Percentiles rank a stretch among this genome's conserved stretches.
phyloP scores from a whole-genome alignment of 2,888 invertebrate species.

The Euzophera pinguis region DNA sequence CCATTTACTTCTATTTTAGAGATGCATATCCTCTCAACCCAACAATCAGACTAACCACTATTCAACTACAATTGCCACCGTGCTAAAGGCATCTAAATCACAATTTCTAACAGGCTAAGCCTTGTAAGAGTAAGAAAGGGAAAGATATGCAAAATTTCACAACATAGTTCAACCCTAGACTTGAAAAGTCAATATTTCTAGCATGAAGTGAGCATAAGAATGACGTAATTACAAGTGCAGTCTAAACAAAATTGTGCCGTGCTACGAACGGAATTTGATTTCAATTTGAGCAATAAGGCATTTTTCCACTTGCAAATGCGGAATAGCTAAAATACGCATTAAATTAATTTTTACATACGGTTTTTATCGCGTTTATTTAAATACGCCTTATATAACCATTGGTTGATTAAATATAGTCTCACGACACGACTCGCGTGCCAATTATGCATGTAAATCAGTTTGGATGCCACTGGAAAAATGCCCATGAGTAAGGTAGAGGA shows the following conservation, averaged over 20 bases:
- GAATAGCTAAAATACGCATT: not conserved
- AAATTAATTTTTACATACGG: too few species aligned
- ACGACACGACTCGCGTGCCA: not conserved
- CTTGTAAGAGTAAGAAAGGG: constrained; percentile 53
- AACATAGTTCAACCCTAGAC: constrained; percentile 48
- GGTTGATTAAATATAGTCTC: too few species aligned
- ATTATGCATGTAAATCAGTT: not conserved
- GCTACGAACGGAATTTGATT: constrained; percentile 53
- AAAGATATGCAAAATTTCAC: constrained; percentile 73
- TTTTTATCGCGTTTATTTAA: too few species aligned
- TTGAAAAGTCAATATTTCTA: constrained; percentile 17
- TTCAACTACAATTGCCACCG: constrained; percentile 38
- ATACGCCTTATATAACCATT: too few species aligned
- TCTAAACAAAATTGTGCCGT: constrained; percentile 44
- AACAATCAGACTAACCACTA: constrained; percentile 13
- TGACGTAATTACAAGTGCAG: constrained; percentile 17
- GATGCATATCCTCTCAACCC: constrained; percentile 1
- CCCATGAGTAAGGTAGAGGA: not conserved
- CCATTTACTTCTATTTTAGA: not conserved
- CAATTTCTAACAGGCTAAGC: constrained; percentile 67
- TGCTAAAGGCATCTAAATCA: constrained; percentile 75
- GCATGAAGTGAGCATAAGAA: constrained; percentile 16
- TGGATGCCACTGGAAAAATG: constrained; percentile 1
- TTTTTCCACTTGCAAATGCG: constrained; percentile 4
- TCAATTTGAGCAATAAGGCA: constrained; percentile 53